Base-by-base conservation (phyloP, 1,140 invertebrate species). In the Ectropis grisescens region DNA sequence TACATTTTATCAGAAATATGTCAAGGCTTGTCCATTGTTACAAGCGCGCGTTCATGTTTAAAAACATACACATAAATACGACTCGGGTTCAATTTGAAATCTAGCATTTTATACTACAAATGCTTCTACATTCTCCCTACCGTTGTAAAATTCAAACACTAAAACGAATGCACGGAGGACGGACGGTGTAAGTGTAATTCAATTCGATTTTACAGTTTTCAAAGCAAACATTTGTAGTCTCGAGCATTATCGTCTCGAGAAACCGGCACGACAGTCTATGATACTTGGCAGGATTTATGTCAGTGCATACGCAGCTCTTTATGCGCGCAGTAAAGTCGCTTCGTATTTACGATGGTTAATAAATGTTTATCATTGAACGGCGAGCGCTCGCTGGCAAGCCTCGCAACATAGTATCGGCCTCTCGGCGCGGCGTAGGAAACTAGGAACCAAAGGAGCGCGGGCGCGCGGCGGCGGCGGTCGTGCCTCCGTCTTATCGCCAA, bases 351-450 rank as follows among this genome's bases (percentile, higher is more conserved):
- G 60, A 68, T 65, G 46, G 56, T 69, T 70, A 71, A 66, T 74
- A 68, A 70, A 70, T 70, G 65, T 71, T 71, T 75, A 72, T 70
- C 68, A 75, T 72, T 64, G 54, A 39, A 49, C 53, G 55, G 46
- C 58, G 51, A 27, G 42, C 38, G 15, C 9, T 10, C 24, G 24
- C 24, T 26, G 24, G 19, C 19, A 22, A 9, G 4, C 4, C 19
- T 22, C 4, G 19, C 10, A 26, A 26, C 24, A 19, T 4, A 4
- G 16, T 19, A 19, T 19, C 16, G 16, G 16, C 16, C 3, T 19
- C 8, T 27, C 6, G 13, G 11, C 9, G 29, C 9, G 29, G n/a
- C n/a, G n/a, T n/a, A n/a, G n/a, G 16, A 19, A 19, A 3, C 8
- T 19, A 19, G 31, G 22, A 15, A 16, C 13, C 34, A 52, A 47